Base-by-base conservation (phyloP, 2,797 vertebrate genomes). In the Heteromormyrus szaboi region DNA sequence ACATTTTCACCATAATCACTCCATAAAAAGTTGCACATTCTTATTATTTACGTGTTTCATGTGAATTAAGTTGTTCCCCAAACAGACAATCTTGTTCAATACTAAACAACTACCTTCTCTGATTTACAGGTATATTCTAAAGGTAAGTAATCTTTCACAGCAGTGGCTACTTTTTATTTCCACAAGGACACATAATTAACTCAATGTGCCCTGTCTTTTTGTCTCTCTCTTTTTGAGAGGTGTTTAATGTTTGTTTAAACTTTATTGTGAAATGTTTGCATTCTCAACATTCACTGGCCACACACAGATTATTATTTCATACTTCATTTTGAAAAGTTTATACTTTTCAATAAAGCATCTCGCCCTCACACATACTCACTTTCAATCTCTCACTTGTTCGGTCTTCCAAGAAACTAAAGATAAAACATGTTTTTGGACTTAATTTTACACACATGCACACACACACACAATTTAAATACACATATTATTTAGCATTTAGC, bases 191-290 rank as follows among this genome's bases (percentile, higher is more conserved):
- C 96, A 97, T 99, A 99, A 99, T 99, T 98, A 98, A 98, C 96
- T 96, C 97, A 97, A 96, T 97, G 97, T 99, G 97, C 97, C 96
- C 96, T 98, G 98, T 98, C 98, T 98, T 94, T 94, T 95, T 94
- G 96, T 92, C 94, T 97, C 98, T 95, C 97, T 33, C 29, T 98
- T 97, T 98, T 41, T 87, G 98, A 97, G 96, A 95, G 97, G 97
- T 96, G 97, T 97, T 97, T 97, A 96, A 97, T 96, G 97, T 97
- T 97, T 97, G 97, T 98, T 99, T 97, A 98, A 98, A 97, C 97
- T 98, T 98, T 98, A 99, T 98, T 98, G 97, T 98, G 97, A 99
- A 98, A 99, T 98, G 98, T 98, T 99, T 98, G 98, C 97, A 96
- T 98, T 96, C 95, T 93, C 95, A 94, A 93, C 95, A 96, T 96